These are phyloP conservation scores for Calliscelio sp. DNA, from an alignment of 2,888 invertebrate species.

Conservation along the genomic window DNA sequence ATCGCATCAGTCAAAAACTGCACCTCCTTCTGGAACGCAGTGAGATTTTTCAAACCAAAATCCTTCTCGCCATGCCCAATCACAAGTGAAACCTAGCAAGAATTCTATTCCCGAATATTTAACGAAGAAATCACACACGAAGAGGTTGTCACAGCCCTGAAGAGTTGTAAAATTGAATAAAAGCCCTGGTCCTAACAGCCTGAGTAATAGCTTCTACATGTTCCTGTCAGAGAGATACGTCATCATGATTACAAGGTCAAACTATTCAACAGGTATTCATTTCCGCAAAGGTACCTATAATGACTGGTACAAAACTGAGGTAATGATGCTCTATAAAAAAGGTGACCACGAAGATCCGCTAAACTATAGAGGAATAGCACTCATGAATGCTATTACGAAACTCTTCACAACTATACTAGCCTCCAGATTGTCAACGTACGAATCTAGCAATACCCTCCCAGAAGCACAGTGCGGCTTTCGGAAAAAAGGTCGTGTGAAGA, in stretches of 20 bases:
- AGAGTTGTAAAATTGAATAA: too few species aligned
- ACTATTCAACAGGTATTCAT: too few species aligned
- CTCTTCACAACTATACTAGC: not conserved
- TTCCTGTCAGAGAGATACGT: too few species aligned
- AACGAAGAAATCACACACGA: not conserved
- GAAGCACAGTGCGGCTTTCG: too few species aligned
- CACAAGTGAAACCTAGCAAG: not conserved
- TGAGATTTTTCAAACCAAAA: not conserved
- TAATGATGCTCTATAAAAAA: slow-evolving; percentile 22
- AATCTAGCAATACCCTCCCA: too few species aligned
- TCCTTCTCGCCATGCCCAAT: not conserved
- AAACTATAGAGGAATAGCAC: slow-evolving; percentile 17
- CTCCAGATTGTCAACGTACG: too few species aligned
- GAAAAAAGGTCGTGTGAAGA: too few species aligned
- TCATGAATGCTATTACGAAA: not conserved
- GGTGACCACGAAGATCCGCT: not conserved
- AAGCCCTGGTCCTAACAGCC: slow-evolving; percentile 8
- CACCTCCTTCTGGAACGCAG: not conserved
- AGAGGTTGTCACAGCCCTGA: too few species aligned
- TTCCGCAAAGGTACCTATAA: too few species aligned
- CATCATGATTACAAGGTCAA: too few species aligned
- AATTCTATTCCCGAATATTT: not conserved
- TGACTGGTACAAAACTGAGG: not conserved
- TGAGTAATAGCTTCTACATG: too few species aligned
- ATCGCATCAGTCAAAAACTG: not conserved